Conservation (phyloP, 2,888 invertebrate genomes). For the Drosophila mayaguana region DNA sequence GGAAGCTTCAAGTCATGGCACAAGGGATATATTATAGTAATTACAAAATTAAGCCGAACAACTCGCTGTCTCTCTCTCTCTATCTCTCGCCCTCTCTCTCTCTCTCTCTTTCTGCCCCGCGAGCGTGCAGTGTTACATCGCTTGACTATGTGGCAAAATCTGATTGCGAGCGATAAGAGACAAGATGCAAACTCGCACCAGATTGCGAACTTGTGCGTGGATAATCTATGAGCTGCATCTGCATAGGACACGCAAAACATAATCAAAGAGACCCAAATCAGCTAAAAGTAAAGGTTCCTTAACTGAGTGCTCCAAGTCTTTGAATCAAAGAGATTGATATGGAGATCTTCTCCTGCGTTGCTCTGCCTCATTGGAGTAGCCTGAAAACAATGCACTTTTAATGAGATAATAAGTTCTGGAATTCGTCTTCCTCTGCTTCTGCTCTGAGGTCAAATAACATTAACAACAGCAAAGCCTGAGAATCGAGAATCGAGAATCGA, state of each 20-base stretch:
- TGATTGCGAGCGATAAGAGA: slow-evolving; percentile 49
- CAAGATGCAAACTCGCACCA: slow-evolving; percentile 11
- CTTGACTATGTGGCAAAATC: slow-evolving; percentile 63
- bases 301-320: not conserved
- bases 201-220: slow-evolving; percentile 11
- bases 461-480: slow-evolving; percentile 17
- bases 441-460: slow-evolving; percentile 15
- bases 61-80: slow-evolving; percentile 16
- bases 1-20: slow-evolving; percentile 29
- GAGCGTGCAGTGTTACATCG: slow-evolving; percentile 24
- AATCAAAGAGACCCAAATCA: not conserved
- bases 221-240: slow-evolving; percentile 4
- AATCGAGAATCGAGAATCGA: slow-evolving; percentile 14
- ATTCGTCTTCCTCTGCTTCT: not conserved
- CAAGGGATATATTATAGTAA: slow-evolving; percentile 70
- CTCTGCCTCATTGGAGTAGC: not conserved
- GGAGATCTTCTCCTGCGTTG: not conserved
- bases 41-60: slow-evolving; percentile 72
- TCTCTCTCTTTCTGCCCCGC: slow-evolving; percentile 7
- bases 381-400: not conserved
- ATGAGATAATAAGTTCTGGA: slow-evolving; percentile 8
- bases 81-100: slow-evolving; percentile 15
- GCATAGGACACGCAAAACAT: slow-evolving; percentile 5
- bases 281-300: not conserved
- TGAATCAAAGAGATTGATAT: not conserved